Evolutionary conservation across 2,888 invertebrate species (phyloP).

Genomic region (Heteropelma amictum): DNA sequence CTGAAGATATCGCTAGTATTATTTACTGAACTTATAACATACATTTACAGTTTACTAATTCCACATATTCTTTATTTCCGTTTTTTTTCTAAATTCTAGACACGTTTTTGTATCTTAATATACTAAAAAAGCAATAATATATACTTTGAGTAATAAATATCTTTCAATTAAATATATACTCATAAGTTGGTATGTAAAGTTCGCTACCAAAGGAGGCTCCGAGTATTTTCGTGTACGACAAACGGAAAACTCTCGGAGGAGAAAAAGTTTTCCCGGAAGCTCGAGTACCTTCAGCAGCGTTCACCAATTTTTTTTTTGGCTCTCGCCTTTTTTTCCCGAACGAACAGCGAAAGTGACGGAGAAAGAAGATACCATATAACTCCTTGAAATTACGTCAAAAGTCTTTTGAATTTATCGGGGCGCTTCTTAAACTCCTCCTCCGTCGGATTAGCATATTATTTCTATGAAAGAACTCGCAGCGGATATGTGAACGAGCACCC

Average conservation of each 20-base stretch:
- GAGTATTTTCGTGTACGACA: slow-evolving; percentile 26
- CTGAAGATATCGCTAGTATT: no score
- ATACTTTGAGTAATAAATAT: slow-evolving; percentile 24
- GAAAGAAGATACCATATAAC: slow-evolving; percentile 54
- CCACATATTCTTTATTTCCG: no score
- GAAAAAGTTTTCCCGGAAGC: slow-evolving; percentile 72
- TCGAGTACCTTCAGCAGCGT: slow-evolving; percentile 51
- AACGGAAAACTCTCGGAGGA: slow-evolving; percentile 53
- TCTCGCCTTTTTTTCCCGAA: slow-evolving; percentile 23
- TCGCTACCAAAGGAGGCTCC: slow-evolving; percentile 4
- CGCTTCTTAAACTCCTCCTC: slow-evolving; percentile 78
- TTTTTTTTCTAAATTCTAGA: no score
- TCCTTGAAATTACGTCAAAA: slow-evolving; percentile 76
- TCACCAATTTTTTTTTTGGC: not conserved
- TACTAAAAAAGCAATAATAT: slow-evolving; percentile 12
- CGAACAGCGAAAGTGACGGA: slow-evolving; percentile 46
- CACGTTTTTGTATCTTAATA: not conserved
- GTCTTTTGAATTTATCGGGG: slow-evolving; percentile 77
- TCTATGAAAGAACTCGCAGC: slow-evolving; percentile 67
- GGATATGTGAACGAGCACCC: slow-evolving; percentile 58
- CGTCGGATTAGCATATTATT: slow-evolving; percentile 77
- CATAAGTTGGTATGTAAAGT: slow-evolving; percentile 1
- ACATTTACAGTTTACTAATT: no score
- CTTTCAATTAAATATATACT: slow-evolving; percentile 29
- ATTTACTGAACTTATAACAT: no score